A percentile compares a stretch with the other conserved stretches of the same genome.
Evolutionary conservation across 23 tunicate species (phyloP).

Genomic region (Halocynthia aurantium): DNA sequence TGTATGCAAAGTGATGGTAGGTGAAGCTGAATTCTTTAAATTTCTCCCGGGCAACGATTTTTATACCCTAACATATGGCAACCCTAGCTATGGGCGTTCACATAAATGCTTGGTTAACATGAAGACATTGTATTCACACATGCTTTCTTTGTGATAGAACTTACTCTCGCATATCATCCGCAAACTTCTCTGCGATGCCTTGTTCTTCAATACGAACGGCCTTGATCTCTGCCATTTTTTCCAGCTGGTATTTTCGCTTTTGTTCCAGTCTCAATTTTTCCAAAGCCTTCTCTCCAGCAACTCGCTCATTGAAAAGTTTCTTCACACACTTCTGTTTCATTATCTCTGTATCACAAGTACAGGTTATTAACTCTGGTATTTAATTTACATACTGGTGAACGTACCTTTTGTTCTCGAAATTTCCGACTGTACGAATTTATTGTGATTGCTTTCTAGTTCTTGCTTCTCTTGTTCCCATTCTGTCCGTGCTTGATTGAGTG

Average conservation of each 20-base stretch:
- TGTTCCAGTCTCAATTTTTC: conserved; percentile 43
- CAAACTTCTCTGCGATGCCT: conserved; percentile 8
- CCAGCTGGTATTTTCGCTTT: conserved; percentile 35
- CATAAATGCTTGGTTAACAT: no score
- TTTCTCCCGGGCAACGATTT: no score
- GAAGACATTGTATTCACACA: no score
- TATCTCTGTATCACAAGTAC: conserved; percentile 19
- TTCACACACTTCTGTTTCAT: conserved; percentile 30
- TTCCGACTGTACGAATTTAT: conserved; percentile 37
- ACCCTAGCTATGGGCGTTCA: no score
- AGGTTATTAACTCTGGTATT: neutral
- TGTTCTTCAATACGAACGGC: conserved; percentile 40
- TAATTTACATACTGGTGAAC: neutral
- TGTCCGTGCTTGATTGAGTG: conserved; percentile 24
- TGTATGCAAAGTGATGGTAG: no score
- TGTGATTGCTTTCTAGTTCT: conserved; percentile 30
- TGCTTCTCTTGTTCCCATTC: conserved; percentile 7
- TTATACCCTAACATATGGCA: no score
- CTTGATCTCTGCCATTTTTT: conserved; percentile 37
- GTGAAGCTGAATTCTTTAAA: no score
- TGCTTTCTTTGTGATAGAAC: neutral
- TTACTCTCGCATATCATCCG: conserved; percentile 16
- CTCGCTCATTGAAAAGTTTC: conserved; percentile 32
- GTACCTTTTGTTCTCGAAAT: conserved; percentile 38
- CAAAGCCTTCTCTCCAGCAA: conserved; percentile 39